Evolutionary conservation across 2,113 vertebrate genomes (phyloP).

Genomic region (Rostratula benghalensis): DNA sequence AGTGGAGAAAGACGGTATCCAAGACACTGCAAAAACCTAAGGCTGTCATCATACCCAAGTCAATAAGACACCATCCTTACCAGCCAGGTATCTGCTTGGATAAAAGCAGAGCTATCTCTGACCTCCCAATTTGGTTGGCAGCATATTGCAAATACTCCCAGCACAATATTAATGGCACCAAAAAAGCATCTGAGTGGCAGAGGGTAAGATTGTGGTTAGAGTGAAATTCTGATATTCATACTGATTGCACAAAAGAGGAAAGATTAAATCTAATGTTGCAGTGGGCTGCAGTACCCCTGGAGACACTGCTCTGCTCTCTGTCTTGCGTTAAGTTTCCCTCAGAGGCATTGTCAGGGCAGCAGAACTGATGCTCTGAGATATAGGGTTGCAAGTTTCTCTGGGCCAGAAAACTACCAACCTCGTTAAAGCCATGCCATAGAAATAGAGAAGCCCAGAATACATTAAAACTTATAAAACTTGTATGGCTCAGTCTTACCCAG

Average conservation of each 20-base stretch:
- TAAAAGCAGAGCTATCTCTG: neutral
- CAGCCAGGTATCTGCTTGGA: neutral
- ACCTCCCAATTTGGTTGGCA: neutral
- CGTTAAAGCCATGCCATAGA: neutral
- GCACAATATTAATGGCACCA: neutral
- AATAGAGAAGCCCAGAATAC: neutral
- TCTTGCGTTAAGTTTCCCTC: neutral
- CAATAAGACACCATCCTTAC: neutral
- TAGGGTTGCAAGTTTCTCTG: accelerated
- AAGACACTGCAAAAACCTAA: neutral
- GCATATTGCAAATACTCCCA: neutral
- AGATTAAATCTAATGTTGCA: neutral
- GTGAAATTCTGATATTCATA: neutral
- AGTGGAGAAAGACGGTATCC: neutral
- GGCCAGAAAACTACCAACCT: neutral
- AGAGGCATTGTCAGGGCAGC: neutral
- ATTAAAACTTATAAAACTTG: neutral
- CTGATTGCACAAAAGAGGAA: neutral
- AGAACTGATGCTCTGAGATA: neutral
- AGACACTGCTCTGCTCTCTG: neutral
- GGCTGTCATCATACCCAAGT: neutral
- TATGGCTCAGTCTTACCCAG: neutral
- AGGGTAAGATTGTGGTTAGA: neutral
- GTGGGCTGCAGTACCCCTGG: neutral
- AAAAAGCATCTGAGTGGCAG: neutral